A percentile compares a stretch with the other conserved stretches of the same genome.
These are phyloP conservation scores for Naja naja DNA, from an alignment of 2,113 vertebrate species.

Conservation along the genomic window DNA sequence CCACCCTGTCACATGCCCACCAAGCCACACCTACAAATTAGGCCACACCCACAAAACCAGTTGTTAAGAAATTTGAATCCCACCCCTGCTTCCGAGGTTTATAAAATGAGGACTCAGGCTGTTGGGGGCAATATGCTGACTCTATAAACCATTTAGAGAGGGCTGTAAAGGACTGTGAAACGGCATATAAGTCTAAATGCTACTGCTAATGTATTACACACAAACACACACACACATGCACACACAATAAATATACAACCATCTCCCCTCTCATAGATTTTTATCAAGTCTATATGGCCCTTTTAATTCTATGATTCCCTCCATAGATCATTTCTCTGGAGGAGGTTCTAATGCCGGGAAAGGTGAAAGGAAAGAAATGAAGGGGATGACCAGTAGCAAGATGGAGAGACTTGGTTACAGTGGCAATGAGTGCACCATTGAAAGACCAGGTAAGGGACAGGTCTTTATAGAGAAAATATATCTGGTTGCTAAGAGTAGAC, in stretches of 20 bases:
- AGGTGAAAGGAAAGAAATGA: not conserved
- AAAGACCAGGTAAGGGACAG: not conserved
- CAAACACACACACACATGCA: not conserved
- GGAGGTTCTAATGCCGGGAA: not conserved
- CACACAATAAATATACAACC: not conserved
- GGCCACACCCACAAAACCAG: too few species aligned
- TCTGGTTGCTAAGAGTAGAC: not conserved
- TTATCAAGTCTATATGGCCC: not conserved
- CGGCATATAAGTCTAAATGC: too few species aligned
- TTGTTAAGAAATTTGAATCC: too few species aligned
- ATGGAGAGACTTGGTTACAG: not conserved
- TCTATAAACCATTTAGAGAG: too few species aligned
- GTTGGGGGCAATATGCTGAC: too few species aligned
- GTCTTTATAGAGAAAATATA: not conserved
- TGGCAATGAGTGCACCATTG: not conserved
- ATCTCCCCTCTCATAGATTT: not conserved
- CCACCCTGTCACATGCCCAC: too few species aligned
- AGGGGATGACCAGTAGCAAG: not conserved
- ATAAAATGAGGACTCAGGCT: too few species aligned
- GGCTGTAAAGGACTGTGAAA: too few species aligned
- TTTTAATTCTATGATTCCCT: not conserved
- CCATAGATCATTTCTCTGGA: not conserved
- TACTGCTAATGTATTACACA: too few species aligned
- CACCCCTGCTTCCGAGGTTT: too few species aligned
- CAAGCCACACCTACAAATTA: too few species aligned